Evolutionary conservation across 2,888 invertebrate species (phyloP).

Genomic region (Andrena fulva): DNA sequence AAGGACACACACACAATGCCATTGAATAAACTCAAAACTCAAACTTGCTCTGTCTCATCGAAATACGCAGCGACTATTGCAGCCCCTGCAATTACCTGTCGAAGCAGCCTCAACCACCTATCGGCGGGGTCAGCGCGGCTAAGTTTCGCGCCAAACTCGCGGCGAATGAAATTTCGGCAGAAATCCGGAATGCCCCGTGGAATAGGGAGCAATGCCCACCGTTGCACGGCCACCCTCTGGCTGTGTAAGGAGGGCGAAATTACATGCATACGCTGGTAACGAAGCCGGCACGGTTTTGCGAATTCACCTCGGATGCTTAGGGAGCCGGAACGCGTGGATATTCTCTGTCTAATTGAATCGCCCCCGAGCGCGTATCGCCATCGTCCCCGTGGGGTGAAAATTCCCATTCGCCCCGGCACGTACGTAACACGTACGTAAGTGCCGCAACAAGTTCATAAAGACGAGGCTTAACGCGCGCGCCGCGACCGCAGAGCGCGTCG

Average conservation of each 20-base stretch:
- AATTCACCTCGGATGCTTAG: conserved; percentile 23
- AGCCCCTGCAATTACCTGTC: not conserved
- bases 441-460: conserved; percentile 64
- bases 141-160: not conserved
- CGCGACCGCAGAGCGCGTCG: conserved; percentile 12
- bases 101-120: not conserved
- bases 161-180: not conserved
- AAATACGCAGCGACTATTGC: not conserved
- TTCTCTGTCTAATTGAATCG: conserved; percentile 60
- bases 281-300: conserved; percentile 9
- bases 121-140: not conserved
- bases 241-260: conserved; percentile 12
- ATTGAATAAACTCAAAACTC: not conserved
- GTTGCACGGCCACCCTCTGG: conserved; percentile 6
- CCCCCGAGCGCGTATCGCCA: conserved; percentile 24
- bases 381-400: conserved; percentile 37
- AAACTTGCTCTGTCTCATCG: not conserved
- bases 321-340: conserved; percentile 21
- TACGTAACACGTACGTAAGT: conserved; percentile 38
- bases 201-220: conserved; percentile 7
- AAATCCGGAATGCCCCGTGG: conserved; percentile 25
- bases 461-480: conserved; percentile 24
- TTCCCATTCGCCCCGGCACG: conserved; percentile 21
- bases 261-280: conserved; percentile 26
- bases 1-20: not conserved